Conservation (phyloP, 2,888 invertebrate species). For the Eustalomyia histrio region DNA sequence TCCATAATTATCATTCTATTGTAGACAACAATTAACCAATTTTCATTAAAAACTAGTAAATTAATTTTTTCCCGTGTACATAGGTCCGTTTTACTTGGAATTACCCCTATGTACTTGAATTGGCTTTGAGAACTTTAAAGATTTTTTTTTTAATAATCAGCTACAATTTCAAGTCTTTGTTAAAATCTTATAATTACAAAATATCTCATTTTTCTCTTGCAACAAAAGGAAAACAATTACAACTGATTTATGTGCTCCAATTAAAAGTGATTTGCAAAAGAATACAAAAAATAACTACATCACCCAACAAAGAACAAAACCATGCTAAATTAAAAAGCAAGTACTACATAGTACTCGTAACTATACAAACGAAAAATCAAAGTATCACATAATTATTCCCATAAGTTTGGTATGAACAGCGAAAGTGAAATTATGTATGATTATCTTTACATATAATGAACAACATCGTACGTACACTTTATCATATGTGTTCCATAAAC, state of each 20-base stretch:
- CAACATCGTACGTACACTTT: constrained; percentile 31
- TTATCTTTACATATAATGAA: constrained; percentile 45
- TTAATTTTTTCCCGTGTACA: too few relatives aligned
- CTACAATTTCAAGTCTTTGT: too few relatives aligned
- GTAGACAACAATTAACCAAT: too few relatives aligned
- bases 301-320: neutral
- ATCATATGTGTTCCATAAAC: constrained; percentile 34
- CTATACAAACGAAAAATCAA: constrained; percentile 49
- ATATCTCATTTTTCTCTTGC: neutral
- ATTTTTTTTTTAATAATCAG: too few relatives aligned
- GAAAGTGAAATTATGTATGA: constrained; percentile 28
- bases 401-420: constrained; percentile 11
- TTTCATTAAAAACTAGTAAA: too few relatives aligned
- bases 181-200: too few relatives aligned
- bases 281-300: constrained; percentile 18
- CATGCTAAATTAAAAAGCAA: neutral
- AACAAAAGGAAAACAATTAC: neutral
- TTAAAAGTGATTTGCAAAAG: constrained; percentile 46
- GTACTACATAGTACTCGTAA: too few relatives aligned
- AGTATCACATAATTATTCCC: constrained; percentile 58
- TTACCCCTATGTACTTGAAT: too few relatives aligned
- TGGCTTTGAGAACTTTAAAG: too few relatives aligned
- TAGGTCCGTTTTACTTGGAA: too few relatives aligned
- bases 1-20: too few relatives aligned
- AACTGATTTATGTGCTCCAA: constrained; percentile 46